Evolutionary conservation across 2,888 invertebrate species (phyloP), one percentile per base, ranked within the genome.

Genomic region (Brachyopa scutellaris): DNA sequence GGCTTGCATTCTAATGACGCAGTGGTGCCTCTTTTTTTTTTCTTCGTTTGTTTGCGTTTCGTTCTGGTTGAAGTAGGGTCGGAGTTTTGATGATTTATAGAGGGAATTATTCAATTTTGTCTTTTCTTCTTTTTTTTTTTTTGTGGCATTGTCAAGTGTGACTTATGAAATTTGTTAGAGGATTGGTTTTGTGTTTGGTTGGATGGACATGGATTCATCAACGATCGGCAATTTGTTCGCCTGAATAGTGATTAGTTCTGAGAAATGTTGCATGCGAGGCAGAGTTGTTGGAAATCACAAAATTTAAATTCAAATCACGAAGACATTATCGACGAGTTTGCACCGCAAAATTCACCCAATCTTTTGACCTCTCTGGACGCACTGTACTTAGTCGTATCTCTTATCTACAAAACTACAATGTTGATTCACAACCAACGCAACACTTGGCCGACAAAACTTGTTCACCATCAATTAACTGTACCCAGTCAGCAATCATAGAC

Each of bases 241-340:
- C 73, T 51, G 79, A 79, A 79, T 79, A 79, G 49, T 73, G 62
- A 80, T 80, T 36, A 80, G 38, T 80, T 80, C 74, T 29, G 55
- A 69, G 74, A 74, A 80, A 2, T 19, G 15, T 42, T 29, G 42
- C 29, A 23, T 17, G 15, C 23, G 17, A n/a, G n/a, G 47, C 13
- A 9, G n/a, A 11, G 21, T 57, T 38, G 36, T 38, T 53, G 51
- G 38, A 57, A 17, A 8, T 9, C 9, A 9, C 1, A 19, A 42
- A 19, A 19, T 42, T 4, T 13, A 13, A 1, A 1, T 19, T 0
- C 13, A 6, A 17, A 45, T 21, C n/a, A 11, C 5, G 9, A 21
- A 2, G 2, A 19, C 2, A 21, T 21, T n/a, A 45, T n/a, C 19
- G 4, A n/a, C 11, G 6, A 23, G 9, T 9, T 11, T 23, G 7